Conservation (phyloP, 2,888 invertebrate species). For the Tryphoninae sp. region DNA sequence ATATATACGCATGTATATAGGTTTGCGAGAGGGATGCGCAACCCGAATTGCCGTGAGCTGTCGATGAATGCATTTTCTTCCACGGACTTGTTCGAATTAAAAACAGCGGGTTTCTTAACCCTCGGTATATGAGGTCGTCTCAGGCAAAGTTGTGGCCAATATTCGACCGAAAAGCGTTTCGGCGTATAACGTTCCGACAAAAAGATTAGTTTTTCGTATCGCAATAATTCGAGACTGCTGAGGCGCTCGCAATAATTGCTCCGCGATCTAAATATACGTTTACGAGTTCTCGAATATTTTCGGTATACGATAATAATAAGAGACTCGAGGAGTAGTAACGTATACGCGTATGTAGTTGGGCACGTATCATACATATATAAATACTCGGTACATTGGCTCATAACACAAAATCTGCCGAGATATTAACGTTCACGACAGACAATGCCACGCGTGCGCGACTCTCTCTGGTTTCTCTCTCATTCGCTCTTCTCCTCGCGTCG, state of each 20-base stretch:
- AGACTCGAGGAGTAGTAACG: not conserved
- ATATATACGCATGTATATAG: not conserved
- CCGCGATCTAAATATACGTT: too few relatives aligned
- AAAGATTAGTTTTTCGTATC: not conserved
- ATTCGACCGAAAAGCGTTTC: constrained; percentile 60
- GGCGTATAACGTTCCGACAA: constrained; percentile 67
- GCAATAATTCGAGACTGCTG: too few relatives aligned
- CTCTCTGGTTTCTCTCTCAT: constrained; percentile 67
- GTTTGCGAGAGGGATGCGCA: not conserved
- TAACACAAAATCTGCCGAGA: constrained; percentile 13
- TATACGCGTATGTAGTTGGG: not conserved
- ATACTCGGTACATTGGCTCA: not conserved
- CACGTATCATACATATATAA: not conserved
- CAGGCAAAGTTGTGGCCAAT: constrained; percentile 37
- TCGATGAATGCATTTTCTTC: not conserved
- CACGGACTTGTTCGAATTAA: constrained; percentile 2
- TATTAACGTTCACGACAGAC: constrained; percentile 34
- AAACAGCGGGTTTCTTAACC: constrained; percentile 8
- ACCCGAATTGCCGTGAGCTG: not conserved
- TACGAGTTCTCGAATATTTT: too few relatives aligned
- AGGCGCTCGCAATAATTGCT: too few relatives aligned
- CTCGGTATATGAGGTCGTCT: not conserved
- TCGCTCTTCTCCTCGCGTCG: constrained; percentile 51
- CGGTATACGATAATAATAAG: too few relatives aligned
- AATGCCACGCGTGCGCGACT: constrained; percentile 63